Percentiles rank a stretch among this genome's conserved stretches.
phyloP scores from a whole-genome alignment of 2,113 vertebrate species.

The Notiomystis cincta region DNA sequence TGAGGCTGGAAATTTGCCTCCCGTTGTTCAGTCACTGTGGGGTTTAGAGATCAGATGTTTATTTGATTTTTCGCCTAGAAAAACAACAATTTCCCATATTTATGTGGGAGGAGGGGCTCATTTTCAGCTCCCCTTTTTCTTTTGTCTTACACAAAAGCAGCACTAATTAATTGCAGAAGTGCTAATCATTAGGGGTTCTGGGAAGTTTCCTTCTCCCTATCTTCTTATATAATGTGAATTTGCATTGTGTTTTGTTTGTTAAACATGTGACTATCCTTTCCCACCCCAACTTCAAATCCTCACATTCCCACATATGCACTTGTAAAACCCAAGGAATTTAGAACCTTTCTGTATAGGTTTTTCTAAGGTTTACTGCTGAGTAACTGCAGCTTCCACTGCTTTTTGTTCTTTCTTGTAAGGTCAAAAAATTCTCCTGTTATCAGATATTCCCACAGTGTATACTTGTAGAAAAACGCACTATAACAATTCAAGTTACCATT shows the following conservation, averaged over 20 bases:
- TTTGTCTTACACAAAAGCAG: neutral
- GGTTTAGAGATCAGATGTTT: neutral
- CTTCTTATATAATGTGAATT: neutral
- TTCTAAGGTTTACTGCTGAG: neutral
- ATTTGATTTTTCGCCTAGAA: neutral
- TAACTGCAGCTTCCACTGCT: neutral
- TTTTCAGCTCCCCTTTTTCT: neutral
- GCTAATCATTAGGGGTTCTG: neutral
- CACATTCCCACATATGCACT: fast-evolving
- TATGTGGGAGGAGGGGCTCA: neutral
- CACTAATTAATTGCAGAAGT: neutral
- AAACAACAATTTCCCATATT: neutral
- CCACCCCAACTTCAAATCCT: neutral
- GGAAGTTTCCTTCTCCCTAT: neutral
- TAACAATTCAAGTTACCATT: neutral
- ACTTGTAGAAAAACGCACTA: neutral
- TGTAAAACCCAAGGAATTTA: neutral
- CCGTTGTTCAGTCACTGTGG: neutral
- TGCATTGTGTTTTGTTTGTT: neutral
- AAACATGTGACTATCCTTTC: neutral
- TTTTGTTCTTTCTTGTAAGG: neutral
- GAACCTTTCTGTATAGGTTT: neutral
- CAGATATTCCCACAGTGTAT: neutral
- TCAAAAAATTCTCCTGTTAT: neutral
- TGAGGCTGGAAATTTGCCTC: neutral